Conservation (phyloP, 2,113 vertebrate species). For the Axis porcinus region DNA sequence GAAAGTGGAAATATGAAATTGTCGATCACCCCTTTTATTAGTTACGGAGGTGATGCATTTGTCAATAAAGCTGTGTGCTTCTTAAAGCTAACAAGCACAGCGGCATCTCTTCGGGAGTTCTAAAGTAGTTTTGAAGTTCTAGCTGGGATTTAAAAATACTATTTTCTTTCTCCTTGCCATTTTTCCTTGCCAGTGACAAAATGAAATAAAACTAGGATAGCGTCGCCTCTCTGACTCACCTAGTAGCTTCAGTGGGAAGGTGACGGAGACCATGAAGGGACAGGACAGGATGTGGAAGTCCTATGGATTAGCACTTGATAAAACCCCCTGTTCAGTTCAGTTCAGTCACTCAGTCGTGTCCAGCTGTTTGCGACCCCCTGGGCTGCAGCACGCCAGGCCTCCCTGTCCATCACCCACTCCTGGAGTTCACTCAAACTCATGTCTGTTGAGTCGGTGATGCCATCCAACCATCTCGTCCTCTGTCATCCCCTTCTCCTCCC, state of each 20-base stretch:
- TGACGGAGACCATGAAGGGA: fast-evolving
- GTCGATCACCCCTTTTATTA: fast-evolving
- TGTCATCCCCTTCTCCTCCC: not conserved
- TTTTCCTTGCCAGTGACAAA: too few species aligned
- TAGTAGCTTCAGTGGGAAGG: not conserved
- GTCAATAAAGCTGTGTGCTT: not conserved
- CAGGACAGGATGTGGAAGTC: not conserved
- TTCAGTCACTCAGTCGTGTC: not conserved
- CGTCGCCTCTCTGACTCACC: fast-evolving
- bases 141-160: not conserved
- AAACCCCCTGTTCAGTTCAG: not conserved
- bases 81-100: not conserved
- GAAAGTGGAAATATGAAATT: fast-evolving
- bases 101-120: fast-evolving
- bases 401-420: not conserved
- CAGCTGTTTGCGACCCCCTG: not conserved
- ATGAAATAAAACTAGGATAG: too few species aligned
- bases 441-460: not conserved
- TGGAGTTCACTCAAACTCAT: not conserved
- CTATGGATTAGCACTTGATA: fast-evolving
- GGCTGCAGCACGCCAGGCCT: not conserved
- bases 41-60: not conserved
- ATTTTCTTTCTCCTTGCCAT: fast-evolving
- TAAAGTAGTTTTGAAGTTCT: not conserved
- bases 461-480: not conserved